These are phyloP conservation scores for Drosophila multiciliata DNA, from an alignment of 2,888 invertebrate species.

Conservation along the genomic window DNA sequence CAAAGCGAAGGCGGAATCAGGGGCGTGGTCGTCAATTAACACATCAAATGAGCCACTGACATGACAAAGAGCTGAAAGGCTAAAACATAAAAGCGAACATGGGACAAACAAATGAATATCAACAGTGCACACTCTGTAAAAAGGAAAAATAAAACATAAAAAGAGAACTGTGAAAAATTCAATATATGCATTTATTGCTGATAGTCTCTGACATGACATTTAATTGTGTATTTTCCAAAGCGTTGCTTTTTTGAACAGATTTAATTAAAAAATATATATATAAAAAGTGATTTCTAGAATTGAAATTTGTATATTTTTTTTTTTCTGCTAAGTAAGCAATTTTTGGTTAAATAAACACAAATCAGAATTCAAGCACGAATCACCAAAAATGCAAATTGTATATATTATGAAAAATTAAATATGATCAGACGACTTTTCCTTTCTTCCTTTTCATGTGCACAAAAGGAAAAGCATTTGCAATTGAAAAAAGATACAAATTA, in stretches of 20 bases:
- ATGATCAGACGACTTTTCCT: background rate
- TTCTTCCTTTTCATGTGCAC: background rate
- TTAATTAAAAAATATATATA: background rate
- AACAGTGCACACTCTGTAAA: background rate
- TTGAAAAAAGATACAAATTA: background rate
- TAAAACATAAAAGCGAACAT: background rate
- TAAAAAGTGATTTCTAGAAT: background rate
- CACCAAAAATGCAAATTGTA: background rate
- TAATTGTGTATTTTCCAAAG: background rate
- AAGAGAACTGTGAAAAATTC: background rate
- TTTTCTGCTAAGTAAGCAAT: background rate
- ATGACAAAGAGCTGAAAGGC: conserved; percentile 25
- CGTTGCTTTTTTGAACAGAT: background rate
- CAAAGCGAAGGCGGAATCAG: background rate
- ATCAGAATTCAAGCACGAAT: background rate
- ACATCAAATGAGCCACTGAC: conserved; percentile 39
- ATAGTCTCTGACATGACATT: background rate
- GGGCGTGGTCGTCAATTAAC: conserved; percentile 5
- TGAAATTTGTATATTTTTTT: background rate
- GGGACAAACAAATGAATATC: background rate
- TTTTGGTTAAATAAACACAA: background rate
- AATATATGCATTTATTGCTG: background rate
- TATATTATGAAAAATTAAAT: background rate
- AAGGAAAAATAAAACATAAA: background rate
- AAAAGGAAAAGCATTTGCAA: background rate